Evolutionary conservation across 1,140 invertebrate genomes (phyloP).

Genomic region (Semibalanus balanoides): DNA sequence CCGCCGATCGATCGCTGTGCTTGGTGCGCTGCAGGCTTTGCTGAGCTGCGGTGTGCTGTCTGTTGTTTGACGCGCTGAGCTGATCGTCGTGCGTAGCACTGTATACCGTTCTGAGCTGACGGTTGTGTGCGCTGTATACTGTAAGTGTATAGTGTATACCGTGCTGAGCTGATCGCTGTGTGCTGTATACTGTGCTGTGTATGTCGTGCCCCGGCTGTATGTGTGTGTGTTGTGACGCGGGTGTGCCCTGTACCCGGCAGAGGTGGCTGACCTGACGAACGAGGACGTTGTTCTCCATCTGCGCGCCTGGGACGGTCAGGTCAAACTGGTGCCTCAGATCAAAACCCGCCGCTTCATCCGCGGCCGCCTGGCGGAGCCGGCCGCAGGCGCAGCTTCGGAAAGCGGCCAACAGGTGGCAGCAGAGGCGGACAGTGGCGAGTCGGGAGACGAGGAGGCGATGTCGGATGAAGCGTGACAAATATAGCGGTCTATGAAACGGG

Average conservation of each 20-base stretch:
- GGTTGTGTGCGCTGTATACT: background rate
- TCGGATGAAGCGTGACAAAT: no score
- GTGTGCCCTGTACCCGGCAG: background rate
- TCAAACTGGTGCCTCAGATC: background rate
- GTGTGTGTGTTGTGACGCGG: background rate
- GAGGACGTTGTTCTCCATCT: background rate
- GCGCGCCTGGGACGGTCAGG: background rate
- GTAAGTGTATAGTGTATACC: background rate
- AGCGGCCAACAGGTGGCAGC: background rate
- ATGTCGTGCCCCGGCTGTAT: no score
- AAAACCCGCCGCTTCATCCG: background rate
- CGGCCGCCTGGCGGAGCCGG: background rate
- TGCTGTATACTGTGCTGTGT: background rate
- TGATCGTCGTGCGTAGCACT: background rate
- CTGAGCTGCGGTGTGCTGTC: no score
- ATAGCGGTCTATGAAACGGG: background rate
- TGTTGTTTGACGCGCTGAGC: no score
- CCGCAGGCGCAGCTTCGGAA: background rate
- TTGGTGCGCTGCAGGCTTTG: no score
- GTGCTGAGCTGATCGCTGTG: background rate
- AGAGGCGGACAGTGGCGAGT: background rate
- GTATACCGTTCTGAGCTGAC: background rate
- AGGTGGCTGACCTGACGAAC: background rate
- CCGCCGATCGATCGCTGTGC: no score
- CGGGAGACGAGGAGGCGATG: no score